Base-by-base conservation (phyloP, 2,113 vertebrate genomes). In the Austrofundulus limnaeus region DNA sequence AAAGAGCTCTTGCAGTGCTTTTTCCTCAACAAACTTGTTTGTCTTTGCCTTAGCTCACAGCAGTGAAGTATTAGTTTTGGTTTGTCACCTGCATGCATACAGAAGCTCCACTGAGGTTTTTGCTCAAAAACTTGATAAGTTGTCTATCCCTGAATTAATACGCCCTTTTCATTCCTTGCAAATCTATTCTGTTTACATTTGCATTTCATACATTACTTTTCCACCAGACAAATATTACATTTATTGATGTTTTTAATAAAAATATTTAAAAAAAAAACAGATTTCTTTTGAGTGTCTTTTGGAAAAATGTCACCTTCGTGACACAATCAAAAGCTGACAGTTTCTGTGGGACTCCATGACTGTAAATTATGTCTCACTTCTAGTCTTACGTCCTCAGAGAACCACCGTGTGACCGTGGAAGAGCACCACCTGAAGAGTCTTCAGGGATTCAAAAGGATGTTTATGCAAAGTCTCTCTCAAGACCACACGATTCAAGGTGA, bases 361-460 rank as follows among this genome's bases (percentile, higher is more conserved):
- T 25, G 28, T 23, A 49, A 20, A 49, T 16, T 42, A 66, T 50
- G 48, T n/a, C 34, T 69, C 34, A 5, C 17, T 47, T 58, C 15
- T 34, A 39, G 64, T 46, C 56, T 21, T 46, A 11, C 6, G 0
- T 16, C 17, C 24, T 51, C 42, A 24, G 60, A 74, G 71, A 23
- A 60, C 57, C 58, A 66, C 61, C 50, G 58, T 11, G 21, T 37
- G 24, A 25, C 24, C 17, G 53, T 12, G 57, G 50, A 31, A 17
- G 23, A 10, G 43, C 42, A 58, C 25, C 10, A 12, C 42, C 17
- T 39, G 28, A 51, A 51, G 28, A 57, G 39, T 23, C 16, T 37
- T 50, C 31, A 34, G 5, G 50, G 25, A 70, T 64, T 70, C 20
- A 65, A 61, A 70, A 61, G 59, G 2, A 2, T 43, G 53, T 70